These are phyloP conservation scores for Xenopus tropicalis DNA, from an alignment of 2,113 vertebrate species.

Conservation along the genomic window DNA sequence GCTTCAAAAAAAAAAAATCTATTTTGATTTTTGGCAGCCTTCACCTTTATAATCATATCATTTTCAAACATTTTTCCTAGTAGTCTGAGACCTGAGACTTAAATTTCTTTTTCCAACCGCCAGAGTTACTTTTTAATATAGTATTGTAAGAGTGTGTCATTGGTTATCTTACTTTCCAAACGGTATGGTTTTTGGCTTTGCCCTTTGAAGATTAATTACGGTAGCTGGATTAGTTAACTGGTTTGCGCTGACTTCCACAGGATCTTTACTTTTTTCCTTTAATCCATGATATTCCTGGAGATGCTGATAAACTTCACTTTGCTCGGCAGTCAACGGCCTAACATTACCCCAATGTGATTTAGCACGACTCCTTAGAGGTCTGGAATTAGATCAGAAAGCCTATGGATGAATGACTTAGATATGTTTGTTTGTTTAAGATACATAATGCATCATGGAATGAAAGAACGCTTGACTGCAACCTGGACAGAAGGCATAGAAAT, in stretches of 20 bases:
- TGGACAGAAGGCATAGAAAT: slow-evolving; percentile 32
- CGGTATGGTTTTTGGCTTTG: slow-evolving; percentile 12
- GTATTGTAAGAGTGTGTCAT: slow-evolving; percentile 25
- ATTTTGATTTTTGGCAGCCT: background rate
- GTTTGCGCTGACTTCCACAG: background rate
- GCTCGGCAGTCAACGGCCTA: slow-evolving; percentile 7
- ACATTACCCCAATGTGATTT: slow-evolving; percentile 39
- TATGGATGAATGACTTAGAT: slow-evolving; percentile 40
- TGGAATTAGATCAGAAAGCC: slow-evolving; percentile 38
- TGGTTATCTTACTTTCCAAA: slow-evolving; percentile 23
- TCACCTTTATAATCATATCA: background rate
- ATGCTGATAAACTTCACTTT: slow-evolving; percentile 16
- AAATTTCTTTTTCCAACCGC: background rate
- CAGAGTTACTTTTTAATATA: background rate
- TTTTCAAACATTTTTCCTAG: background rate
- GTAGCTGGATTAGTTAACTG: slow-evolving; percentile 22
- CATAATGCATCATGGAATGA: slow-evolving; percentile 42
- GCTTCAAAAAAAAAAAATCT: background rate
- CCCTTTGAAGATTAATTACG: slow-evolving; percentile 25
- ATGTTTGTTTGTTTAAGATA: slow-evolving; percentile 45
- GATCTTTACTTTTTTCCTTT: background rate
- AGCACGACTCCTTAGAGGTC: slow-evolving; percentile 39
- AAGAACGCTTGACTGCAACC: slow-evolving; percentile 32
- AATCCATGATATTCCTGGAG: slow-evolving; percentile 15
- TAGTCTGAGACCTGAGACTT: background rate